Base-by-base conservation (phyloP, 92 coral and sea anemone genomes). In the Siderastrea radians region DNA sequence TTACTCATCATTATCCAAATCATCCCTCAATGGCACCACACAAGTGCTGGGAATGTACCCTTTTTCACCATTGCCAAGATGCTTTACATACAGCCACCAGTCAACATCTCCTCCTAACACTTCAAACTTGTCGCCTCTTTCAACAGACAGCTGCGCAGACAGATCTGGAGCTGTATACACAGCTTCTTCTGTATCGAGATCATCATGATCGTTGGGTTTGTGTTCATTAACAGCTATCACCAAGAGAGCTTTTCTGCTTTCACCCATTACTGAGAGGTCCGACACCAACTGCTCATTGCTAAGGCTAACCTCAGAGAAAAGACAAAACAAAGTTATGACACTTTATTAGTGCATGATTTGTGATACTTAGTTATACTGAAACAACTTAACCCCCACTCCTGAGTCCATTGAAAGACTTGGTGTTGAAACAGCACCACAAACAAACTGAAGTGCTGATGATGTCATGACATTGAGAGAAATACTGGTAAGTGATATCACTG, bases 1-100 rank as follows among this genome's bases (percentile, higher is more conserved):
- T 87, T 93, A 96, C 99, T 96, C 94, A 65, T 90, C 83, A 2
- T 78, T 5, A 4, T 94, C 88, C 44, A 96, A 83, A 82, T 90
- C 78, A 60, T 83, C 90, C 66, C 84, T 95, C 59, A 96, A 75
- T 1, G 99, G 99, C 5, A 87, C 96, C 49, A 93, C 95, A 72
- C 89, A 86, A 4, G 85, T 78, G 83, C 99, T 96, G 11, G 98
- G 99, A 16, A 97, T 90, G 86, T 95, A 97, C 13, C 98, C 99
- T 43, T 68, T 59, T 50, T 92, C 86, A 7, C 87, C 93, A 13
- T 86, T 80, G 43, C 75, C 54, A 3, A 87, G 13, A 47, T 77
- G 51, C 76, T 90, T 94, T 16, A 94, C 99, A 89, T 87, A 93
- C 3, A 97, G 88, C 99, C 99, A 97, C 99, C 99, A 97, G 70